These are phyloP conservation scores for Maniola hyperantus DNA, from an alignment of 2,888 invertebrate genomes.

Conservation along the genomic window DNA sequence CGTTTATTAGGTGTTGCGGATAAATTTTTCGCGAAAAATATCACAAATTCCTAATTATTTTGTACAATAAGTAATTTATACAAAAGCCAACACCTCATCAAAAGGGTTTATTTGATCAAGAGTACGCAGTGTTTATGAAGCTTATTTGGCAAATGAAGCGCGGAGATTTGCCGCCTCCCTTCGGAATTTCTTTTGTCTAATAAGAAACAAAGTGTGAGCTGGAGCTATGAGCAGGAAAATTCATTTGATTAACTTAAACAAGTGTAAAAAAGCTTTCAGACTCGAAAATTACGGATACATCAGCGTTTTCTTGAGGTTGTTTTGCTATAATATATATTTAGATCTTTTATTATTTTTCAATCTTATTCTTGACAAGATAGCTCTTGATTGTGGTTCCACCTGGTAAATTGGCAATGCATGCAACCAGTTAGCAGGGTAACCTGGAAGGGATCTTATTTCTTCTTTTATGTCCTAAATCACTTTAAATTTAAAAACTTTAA, in stretches of 20 bases:
- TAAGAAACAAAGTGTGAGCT: constrained; percentile 54
- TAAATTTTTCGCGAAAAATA: background rate
- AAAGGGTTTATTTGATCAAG: constrained; percentile 23
- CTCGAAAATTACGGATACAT: background rate
- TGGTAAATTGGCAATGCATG: too few species aligned
- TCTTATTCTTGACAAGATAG: background rate
- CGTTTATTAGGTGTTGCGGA: too few species aligned
- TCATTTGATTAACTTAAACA: constrained; percentile 58
- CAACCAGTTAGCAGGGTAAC: too few species aligned
- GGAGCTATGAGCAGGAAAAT: constrained; percentile 55
- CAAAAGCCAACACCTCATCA: constrained; percentile 22
- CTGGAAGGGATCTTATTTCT: too few species aligned
- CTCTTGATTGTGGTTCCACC: too few species aligned
- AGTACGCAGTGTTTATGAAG: constrained; percentile 27
- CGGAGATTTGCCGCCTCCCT: constrained; percentile 37
- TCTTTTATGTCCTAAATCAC: too few species aligned
- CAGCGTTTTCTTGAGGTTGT: background rate
- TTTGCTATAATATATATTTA: too few species aligned
- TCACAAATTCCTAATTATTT: background rate
- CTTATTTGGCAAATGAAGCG: constrained; percentile 31
- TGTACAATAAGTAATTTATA: background rate
- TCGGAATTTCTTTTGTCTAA: constrained; percentile 58
- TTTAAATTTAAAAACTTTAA: too few species aligned
- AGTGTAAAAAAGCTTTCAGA: constrained; percentile 29
- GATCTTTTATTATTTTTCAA: background rate